Base-by-base conservation (phyloP, 2,888 invertebrate species). In the Julus scandinavius region DNA sequence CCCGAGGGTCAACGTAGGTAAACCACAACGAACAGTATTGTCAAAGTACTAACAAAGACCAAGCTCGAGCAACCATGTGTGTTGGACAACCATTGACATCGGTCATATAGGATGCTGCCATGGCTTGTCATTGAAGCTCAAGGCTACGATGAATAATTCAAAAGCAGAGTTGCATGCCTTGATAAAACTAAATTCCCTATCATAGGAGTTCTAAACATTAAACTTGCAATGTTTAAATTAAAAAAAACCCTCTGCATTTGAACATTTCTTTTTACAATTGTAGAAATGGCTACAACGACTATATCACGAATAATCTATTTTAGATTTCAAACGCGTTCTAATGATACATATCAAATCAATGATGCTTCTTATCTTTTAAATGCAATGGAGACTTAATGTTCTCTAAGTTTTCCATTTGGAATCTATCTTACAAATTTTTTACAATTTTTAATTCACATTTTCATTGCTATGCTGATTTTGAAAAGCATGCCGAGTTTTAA, bases 141-240 rank as follows among this genome's bases (percentile, higher is more conserved):
- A 63, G 63, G 63, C 63, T 63, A n/a, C 63, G 17, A 63, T 63
- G 63, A 63, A 63, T 63, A 63, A 63, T 63, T 63, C 63, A 63
- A 17, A n/a, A 17, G 54, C 11, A 17, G 54, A 54, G 6, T 3
- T 54, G n/a, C 58, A 58, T 58, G 58, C 5, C 58, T n/a, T 58
- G 58, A 58, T 58, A 58, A 58, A 58, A 58, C 58, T 6, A n/a
- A 45, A 45, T 45, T 45, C n/a, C 58, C 17, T 58, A 17, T 15
- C 54, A 58, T 17, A n/a, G 58, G 58, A n/a, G n/a, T 17, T 1
- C 58, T 58, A 58, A 54, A 58, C 58, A 15, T 17, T 17, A 58
- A 5, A 58, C 58, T n/a, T 17, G 58, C n/a, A 58, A 58, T n/a
- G 58, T n/a, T 3, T 0, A 58, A 58, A 11, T 58, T 58, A 15